These are phyloP conservation scores for Phenganax stokvisi DNA, from an alignment of 92 coral and sea anemone species.

Conservation along the genomic window DNA sequence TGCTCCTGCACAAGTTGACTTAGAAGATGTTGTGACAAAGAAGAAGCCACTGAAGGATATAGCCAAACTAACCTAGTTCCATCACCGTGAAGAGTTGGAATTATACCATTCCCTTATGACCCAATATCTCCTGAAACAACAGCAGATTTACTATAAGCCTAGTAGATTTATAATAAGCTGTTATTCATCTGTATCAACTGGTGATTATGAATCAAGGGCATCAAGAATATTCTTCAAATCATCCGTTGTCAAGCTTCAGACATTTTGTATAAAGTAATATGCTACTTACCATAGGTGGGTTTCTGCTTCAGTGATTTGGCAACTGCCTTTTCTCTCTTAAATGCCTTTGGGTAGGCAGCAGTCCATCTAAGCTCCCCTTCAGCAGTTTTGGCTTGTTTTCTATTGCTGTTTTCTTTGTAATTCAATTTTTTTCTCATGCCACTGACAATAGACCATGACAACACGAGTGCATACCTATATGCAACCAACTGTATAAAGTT, in stretches of 20 bases:
- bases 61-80: too few relatives aligned
- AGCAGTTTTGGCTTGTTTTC: slow-evolving; percentile 34
- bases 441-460: background rate
- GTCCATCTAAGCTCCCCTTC: slow-evolving; percentile 6
- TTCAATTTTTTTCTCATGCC: background rate
- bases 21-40: too few relatives aligned
- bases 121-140: too few relatives aligned
- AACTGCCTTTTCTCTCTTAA: slow-evolving; percentile 38
- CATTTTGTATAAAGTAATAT: slow-evolving; percentile 8
- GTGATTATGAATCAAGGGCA: too few relatives aligned
- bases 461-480: background rate
- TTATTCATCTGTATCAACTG: too few relatives aligned
- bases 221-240: too few relatives aligned
- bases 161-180: too few relatives aligned
- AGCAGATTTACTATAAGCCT: too few relatives aligned
- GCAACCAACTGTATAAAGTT: background rate
- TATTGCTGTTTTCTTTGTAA: background rate
- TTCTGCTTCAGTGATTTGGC: slow-evolving; percentile 31
- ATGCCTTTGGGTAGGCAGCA: slow-evolving; percentile 23
- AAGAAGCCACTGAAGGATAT: too few relatives aligned
- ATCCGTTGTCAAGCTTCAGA: background rate
- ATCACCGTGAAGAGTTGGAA: too few relatives aligned
- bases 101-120: too few relatives aligned
- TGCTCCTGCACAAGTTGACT: too few relatives aligned
- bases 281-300: background rate